A percentile compares a stretch with the other conserved stretches of the same genome.
Conservation (phyloP, 2,888 invertebrate species). For the Chelonus formosanus region DNA sequence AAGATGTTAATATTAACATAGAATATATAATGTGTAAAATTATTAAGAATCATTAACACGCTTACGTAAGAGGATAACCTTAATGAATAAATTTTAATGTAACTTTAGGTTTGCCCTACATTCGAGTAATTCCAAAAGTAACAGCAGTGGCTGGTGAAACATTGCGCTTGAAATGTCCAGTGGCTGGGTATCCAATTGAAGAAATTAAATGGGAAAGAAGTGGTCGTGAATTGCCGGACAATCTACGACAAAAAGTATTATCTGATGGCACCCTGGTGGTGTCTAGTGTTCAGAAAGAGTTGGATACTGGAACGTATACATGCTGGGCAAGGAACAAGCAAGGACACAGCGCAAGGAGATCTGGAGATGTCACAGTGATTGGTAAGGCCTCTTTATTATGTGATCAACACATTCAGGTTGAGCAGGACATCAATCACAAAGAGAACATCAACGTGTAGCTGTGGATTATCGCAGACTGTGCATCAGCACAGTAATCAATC, state of each 20-base stretch:
- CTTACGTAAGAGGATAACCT: slow-evolving; percentile 1
- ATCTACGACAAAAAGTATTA: slow-evolving; percentile 79
- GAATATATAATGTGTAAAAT: too few species aligned
- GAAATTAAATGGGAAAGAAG: slow-evolving; percentile 83
- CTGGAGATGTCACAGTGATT: slow-evolving; percentile 80
- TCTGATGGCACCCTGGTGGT: slow-evolving; percentile 80
- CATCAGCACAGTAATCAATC: not conserved
- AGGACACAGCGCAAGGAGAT: slow-evolving; percentile 77
- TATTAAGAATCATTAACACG: too few species aligned
- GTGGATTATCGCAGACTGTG: too few species aligned
- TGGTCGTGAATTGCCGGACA: slow-evolving; percentile 79
- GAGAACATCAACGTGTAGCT: not conserved
- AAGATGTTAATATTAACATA: too few species aligned
- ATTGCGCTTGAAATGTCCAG: slow-evolving; percentile 80
- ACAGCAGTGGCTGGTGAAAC: slow-evolving; percentile 83
- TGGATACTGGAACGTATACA: slow-evolving; percentile 81
- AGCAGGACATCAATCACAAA: slow-evolving; percentile 4
- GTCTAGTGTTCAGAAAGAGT: slow-evolving; percentile 77
- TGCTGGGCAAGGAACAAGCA: slow-evolving; percentile 83
- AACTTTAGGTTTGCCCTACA: slow-evolving; percentile 77
- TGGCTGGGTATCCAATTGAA: slow-evolving; percentile 83
- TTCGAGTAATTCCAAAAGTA: slow-evolving; percentile 81
- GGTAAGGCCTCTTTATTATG: slow-evolving; percentile 68
- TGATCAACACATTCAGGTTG: slow-evolving; percentile 13
- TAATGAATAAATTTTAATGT: slow-evolving; percentile 2